These are phyloP conservation scores for Netelia inedita DNA, from an alignment of 2,888 invertebrate genomes.

Conservation along the genomic window DNA sequence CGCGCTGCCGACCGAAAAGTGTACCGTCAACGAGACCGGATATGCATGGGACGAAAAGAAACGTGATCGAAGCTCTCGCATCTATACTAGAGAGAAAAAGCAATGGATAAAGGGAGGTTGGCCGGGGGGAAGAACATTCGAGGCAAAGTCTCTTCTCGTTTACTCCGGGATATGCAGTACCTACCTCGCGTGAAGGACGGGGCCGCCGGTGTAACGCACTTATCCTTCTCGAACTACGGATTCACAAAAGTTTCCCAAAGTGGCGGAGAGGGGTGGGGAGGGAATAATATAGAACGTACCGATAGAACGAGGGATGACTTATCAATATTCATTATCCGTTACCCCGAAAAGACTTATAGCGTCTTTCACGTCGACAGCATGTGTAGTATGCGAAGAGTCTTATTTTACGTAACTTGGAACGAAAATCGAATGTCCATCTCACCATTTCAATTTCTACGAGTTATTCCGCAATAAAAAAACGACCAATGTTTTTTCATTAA, in stretches of 20 bases:
- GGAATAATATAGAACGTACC: not conserved
- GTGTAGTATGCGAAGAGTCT: not conserved
- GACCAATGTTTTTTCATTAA: not conserved
- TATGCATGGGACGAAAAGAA: constrained; percentile 18
- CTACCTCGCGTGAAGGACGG: not conserved
- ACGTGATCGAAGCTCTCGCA: not conserved
- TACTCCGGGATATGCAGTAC: constrained; percentile 71
- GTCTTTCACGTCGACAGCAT: not conserved
- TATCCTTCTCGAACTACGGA: not conserved
- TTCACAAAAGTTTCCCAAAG: not conserved
- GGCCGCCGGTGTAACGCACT: not conserved
- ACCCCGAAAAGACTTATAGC: constrained; percentile 57
- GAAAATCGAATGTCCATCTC: constrained; percentile 3
- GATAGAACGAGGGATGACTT: constrained; percentile 68
- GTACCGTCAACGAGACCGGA: constrained; percentile 23
- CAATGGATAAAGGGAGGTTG: constrained; percentile 17
- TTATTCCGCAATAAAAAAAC: not conserved
- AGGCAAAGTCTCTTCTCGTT: constrained; percentile 77
- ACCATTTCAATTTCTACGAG: not conserved
- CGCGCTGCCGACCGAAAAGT: constrained; percentile 6
- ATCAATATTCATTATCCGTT: constrained; percentile 79
- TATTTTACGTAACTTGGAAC: not conserved
- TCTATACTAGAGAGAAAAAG: constrained; percentile 37
- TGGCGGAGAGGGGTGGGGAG: no score
- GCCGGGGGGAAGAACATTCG: constrained; percentile 48